Evolutionary conservation across 2,888 invertebrate species (phyloP), one percentile per base, ranked within the genome.

Genomic region (Napeogenes inachia): DNA sequence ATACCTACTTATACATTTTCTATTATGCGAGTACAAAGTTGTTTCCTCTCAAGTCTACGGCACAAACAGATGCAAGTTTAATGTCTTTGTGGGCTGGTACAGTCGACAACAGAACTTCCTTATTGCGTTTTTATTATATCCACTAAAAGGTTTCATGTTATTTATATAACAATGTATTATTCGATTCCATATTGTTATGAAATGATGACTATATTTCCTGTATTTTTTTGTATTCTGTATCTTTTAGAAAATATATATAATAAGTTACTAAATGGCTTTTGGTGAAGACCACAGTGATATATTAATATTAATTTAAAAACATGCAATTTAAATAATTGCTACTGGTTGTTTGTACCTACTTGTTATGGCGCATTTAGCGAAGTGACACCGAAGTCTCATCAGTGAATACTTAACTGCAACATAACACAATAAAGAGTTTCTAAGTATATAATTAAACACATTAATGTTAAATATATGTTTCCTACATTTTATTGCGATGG

Each of bases 61-160:
- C 83, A 77, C 82, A 80, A 81, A 81, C 84, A 82, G 83, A 86
- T 86, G 82, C 85, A 87, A 84, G 78, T 86, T 86, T 85, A 86
- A 84, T 85, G 83, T 80, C 73, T 73, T 72, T 69, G 66, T 47
- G 46, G 61, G 58, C 13, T 58, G 54, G 12, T 58, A 62, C 57
- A 8, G 70, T 73, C 59, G 67, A 72, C 69, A 71, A 67, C 67
- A 69, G 66, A 70, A 66, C 65, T 50, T 50, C 10, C 13, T 64
- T 58, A 63, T 64, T 64, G 61, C 62, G 45, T 50, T 13, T 21
- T 30, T 50, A 21, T 50, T 50, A 13, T 10, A 21, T 50, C 30
- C 50, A 4, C 21, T 50, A 21, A 13, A 13, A 50, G 10, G 13
- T 21, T 50, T 50, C 50, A 50, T 2, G 50, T 50, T 8, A 50